These are phyloP conservation scores for Hippasteria phrygiana DNA, from an alignment of 53 echinoderm and acorn worm species.

Conservation along the genomic window DNA sequence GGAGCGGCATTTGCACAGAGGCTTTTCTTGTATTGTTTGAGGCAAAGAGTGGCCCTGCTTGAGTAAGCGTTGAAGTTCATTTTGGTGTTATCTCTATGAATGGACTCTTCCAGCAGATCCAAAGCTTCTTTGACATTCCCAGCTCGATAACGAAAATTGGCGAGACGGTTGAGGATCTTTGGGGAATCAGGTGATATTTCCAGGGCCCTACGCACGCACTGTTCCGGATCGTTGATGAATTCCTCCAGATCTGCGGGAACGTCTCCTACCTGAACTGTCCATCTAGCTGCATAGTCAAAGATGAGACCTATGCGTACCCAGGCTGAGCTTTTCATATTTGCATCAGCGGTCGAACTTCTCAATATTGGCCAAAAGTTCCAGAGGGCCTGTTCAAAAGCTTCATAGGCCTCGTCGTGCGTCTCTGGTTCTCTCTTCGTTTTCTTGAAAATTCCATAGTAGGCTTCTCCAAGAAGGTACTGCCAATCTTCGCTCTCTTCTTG, in stretches of 20 bases:
- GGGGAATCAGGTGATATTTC: neutral
- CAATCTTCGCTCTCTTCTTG: neutral
- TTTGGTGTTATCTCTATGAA: neutral
- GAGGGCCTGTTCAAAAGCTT: neutral
- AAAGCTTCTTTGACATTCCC: neutral
- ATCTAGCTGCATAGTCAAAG: neutral
- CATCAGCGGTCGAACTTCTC: neutral
- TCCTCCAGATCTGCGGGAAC: neutral
- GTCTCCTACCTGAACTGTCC: neutral
- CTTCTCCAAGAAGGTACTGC: constrained; percentile 3
- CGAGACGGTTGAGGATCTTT: neutral
- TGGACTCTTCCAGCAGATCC: neutral
- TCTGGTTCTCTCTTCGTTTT: neutral
- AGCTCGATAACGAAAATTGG: neutral
- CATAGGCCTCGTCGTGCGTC: neutral
- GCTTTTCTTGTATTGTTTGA: neutral
- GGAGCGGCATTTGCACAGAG: too few relatives aligned
- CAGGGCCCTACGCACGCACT: neutral
- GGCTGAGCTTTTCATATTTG: neutral
- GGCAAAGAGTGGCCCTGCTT: neutral
- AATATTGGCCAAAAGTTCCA: neutral
- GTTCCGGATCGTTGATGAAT: neutral
- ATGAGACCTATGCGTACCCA: neutral
- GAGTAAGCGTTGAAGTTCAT: constrained; percentile 6
- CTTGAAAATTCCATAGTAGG: neutral